phyloP scores from a whole-genome alignment of 2,888 invertebrate genomes.

The Agonopterix arenella region DNA sequence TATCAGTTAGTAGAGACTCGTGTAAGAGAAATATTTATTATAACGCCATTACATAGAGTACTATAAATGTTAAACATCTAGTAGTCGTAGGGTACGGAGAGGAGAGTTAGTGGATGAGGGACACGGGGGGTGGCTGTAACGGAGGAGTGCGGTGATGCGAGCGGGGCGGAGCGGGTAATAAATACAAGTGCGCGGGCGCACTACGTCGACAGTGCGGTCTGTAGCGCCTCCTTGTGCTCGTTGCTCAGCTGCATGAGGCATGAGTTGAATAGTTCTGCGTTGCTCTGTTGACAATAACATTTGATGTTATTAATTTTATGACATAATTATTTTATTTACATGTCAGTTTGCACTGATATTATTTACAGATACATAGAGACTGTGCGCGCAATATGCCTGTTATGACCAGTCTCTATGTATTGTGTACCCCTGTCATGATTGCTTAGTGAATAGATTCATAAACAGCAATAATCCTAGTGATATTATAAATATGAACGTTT shows the following conservation, averaged over 20 bases:
- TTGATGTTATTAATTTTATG: too few relatives aligned
- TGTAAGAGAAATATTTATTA: slow-evolving; percentile 8
- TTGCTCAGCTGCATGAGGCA: slow-evolving; percentile 85
- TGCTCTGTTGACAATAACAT: slow-evolving; percentile 73
- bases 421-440: too few relatives aligned
- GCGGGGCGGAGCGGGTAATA: slow-evolving; percentile 14
- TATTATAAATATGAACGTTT: too few relatives aligned
- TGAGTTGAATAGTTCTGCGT: slow-evolving; percentile 87
- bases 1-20: slow-evolving; percentile 10
- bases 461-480: too few relatives aligned
- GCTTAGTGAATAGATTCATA: too few relatives aligned
- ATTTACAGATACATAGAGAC: too few relatives aligned
- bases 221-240: slow-evolving; percentile 90
- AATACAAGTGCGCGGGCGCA: slow-evolving; percentile 11
- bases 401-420: too few relatives aligned
- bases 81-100: slow-evolving; percentile 6
- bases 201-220: slow-evolving; percentile 80
- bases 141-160: slow-evolving; percentile 23
- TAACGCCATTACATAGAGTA: slow-evolving; percentile 7
- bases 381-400: too few relatives aligned
- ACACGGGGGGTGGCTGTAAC: slow-evolving; percentile 18
- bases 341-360: too few relatives aligned
- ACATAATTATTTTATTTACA: too few relatives aligned
- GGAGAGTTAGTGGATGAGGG: slow-evolving; percentile 15
- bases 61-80: neutral